Evolutionary conservation across 2,113 vertebrate species (phyloP).

Genomic region (Gobiocypris rarus): DNA sequence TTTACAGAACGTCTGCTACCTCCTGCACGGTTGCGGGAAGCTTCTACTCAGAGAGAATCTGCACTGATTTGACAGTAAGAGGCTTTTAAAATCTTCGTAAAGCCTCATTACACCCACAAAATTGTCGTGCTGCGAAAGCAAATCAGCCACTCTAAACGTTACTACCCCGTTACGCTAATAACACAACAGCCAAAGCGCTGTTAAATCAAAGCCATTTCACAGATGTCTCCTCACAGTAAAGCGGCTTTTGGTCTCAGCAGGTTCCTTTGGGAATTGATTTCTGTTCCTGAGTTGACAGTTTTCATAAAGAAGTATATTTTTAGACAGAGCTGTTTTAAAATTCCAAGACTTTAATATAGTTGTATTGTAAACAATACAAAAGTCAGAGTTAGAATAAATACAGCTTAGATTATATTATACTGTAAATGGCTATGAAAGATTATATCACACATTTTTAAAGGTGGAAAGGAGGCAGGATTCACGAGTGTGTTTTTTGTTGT

Average conservation of each 20-base stretch:
- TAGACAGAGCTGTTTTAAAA: conserved; percentile 56
- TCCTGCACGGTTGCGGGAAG: conserved; percentile 6
- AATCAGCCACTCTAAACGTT: conserved; percentile 40
- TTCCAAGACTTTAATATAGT: conserved; percentile 55
- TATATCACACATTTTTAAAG: conserved; percentile 32
- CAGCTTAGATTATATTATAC: conserved; percentile 42
- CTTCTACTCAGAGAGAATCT: conserved; percentile 32
- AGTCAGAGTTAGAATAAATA: conserved; percentile 39
- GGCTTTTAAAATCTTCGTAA: conserved; percentile 35
- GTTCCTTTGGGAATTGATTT: conserved; percentile 48
- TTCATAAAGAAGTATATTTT: conserved; percentile 63
- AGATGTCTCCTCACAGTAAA: conserved; percentile 50
- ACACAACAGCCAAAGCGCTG: conserved; percentile 11
- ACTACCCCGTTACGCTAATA: conserved; percentile 40
- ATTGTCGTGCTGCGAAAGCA: conserved; percentile 46
- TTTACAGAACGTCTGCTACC: conserved; percentile 25
- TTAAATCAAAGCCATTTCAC: conserved; percentile 55
- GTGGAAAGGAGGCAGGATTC: conserved; percentile 15
- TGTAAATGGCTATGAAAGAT: conserved; percentile 45
- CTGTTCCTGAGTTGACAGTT: conserved; percentile 45
- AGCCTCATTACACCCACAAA: conserved; percentile 47
- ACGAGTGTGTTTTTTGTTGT: conserved; percentile 50
- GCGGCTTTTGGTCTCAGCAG: conserved; percentile 37
- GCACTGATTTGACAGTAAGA: conserved; percentile 46
- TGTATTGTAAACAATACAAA: conserved; percentile 47